Base-by-base conservation (phyloP, 2,797 vertebrate species). In the Pempheris klunzingeri region DNA sequence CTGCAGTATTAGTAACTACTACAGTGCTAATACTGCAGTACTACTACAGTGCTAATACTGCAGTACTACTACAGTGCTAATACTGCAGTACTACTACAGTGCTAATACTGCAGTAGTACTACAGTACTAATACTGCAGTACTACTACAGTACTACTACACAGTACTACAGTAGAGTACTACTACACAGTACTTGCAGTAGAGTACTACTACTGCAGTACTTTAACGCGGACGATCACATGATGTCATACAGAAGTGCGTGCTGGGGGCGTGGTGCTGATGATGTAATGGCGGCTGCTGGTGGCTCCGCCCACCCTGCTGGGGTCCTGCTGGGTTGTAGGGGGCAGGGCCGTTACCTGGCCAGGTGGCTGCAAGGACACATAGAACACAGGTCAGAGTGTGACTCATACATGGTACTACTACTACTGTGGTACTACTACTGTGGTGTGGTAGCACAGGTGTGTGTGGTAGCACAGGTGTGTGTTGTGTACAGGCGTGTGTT, bases 181-280 rank as follows among this genome's bases (percentile, higher is more conserved):
- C 59, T 47, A 4, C 4, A 52, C 38, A 60, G 30, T 38, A 67
- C 30, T 14, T n/a, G 14, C 7, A 49, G 49, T 12, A 8, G 34
- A 12, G 7, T 4, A 38, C 26, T 18, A 15, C 14, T 2, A 44
- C 24, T 4, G 20, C 39, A 47, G 17, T 22, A 34, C 26, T 47
- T 17, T 22, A 20, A 30, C 62, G 57, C 22, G 55, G n/a, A 43
- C 3, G 0, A 17, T 34, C 24, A 54, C 11, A 43, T 44, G 46
- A 38, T 13, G 43, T 55, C 93, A 7, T 92, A 95, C 92, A 95
- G 82, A 93, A 93, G 77, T 92, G 90, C 55, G 84, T 90, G 70
- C 65, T 90, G 59, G 89, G 81, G n/a, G 62, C 38, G 4, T 85
- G 87, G 39, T 90, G 87, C 30, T 91, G 85, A 62, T 92, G 94